These are phyloP conservation scores for Gasterosteus aculeatus DNA, from an alignment of 2,113 vertebrate species.

Conservation along the genomic window DNA sequence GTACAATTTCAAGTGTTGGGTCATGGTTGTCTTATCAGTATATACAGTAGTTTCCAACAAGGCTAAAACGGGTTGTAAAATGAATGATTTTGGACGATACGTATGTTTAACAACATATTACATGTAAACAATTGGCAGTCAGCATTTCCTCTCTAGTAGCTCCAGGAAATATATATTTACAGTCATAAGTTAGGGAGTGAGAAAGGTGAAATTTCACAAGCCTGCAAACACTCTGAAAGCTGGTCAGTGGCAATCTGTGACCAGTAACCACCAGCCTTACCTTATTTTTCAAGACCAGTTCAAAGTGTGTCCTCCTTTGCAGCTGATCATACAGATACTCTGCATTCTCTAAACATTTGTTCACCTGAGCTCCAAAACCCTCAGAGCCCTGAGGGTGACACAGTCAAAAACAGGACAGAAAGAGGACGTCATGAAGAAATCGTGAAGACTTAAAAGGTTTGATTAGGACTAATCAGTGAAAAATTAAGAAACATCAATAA, in stretches of 20 bases:
- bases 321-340: slow-evolving; percentile 78
- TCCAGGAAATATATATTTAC: not conserved
- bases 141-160: not conserved
- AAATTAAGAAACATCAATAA: not conserved
- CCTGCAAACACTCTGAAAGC: no score
- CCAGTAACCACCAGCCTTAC: slow-evolving; percentile 34
- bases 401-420: not conserved
- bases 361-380: slow-evolving; percentile 78
- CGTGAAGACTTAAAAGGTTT: not conserved
- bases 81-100: no score
- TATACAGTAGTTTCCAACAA: not conserved
- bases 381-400: slow-evolving; percentile 66
- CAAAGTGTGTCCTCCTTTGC: slow-evolving; percentile 77
- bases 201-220: not conserved
- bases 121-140: not conserved
- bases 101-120: no score
- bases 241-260: no score
- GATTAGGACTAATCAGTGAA: not conserved
- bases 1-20: not conserved
- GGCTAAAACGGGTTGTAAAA: not conserved
- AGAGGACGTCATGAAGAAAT: not conserved
- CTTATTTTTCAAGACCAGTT: slow-evolving; percentile 76
- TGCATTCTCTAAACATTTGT: slow-evolving; percentile 79
- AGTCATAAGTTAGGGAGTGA: not conserved
- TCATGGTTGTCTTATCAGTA: not conserved